A percentile compares a stretch with the other conserved stretches of the same genome.
These are phyloP conservation scores for Eucidaris tribuloides DNA, from an alignment of 35 echinoderm and acorn worm genomes.

Conservation along the genomic window DNA sequence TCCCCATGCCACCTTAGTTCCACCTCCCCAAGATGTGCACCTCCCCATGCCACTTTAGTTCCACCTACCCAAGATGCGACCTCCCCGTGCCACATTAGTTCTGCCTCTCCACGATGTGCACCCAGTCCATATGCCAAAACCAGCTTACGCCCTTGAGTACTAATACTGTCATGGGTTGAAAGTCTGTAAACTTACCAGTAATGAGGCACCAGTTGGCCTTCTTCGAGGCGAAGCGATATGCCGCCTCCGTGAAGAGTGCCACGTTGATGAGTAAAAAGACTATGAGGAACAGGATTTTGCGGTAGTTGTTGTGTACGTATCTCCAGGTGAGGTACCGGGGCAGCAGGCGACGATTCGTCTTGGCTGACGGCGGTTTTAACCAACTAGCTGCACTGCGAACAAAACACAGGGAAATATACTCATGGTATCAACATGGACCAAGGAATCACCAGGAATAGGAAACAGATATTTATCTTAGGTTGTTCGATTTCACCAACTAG, in stretches of 20 bases:
- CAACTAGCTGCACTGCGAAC: conserved; percentile 85
- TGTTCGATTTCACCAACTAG: conserved; percentile 82
- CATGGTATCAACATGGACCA: background rate
- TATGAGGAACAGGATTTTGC: conserved; percentile 79
- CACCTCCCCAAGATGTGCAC: too few species aligned
- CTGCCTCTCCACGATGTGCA: too few species aligned
- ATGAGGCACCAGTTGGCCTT: conserved; percentile 67
- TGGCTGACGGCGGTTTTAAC: conserved; percentile 70
- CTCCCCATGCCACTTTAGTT: too few species aligned
- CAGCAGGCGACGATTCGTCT: conserved; percentile 21
- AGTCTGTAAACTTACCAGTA: conserved; percentile 72
- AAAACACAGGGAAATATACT: conserved; percentile 8
- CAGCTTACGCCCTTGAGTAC: too few species aligned
- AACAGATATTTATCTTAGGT: too few species aligned
- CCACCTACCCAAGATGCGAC: too few species aligned
- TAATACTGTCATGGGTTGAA: background rate
- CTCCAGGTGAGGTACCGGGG: conserved; percentile 83
- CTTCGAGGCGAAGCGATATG: background rate
- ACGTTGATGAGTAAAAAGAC: conserved; percentile 66
- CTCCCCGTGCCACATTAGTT: too few species aligned
- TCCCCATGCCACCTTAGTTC: too few species aligned
- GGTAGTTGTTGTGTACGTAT: conserved; percentile 89
- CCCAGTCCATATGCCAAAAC: too few species aligned
- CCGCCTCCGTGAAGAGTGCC: conserved; percentile 35
- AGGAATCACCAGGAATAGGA: too few species aligned